Percentiles rank a stretch among this genome's conserved stretches.
Evolutionary conservation across 2,113 vertebrate genomes (phyloP).

Genomic region (Hylia prasina): DNA sequence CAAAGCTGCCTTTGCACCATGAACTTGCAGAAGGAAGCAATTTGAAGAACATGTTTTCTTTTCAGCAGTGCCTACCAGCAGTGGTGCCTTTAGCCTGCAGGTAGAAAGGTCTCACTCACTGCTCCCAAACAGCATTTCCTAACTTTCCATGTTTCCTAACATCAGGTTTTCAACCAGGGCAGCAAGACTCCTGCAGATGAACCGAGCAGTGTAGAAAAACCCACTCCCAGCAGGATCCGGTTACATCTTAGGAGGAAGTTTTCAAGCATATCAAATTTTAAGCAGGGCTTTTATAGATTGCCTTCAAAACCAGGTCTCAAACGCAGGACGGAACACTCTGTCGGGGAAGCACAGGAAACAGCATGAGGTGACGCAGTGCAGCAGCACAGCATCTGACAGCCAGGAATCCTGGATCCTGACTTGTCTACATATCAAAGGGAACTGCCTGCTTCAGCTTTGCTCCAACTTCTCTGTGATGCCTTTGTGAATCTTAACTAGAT

Average conservation of each 20-base stretch:
- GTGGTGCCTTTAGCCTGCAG: neutral
- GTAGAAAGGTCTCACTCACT: neutral
- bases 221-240: neutral
- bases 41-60: neutral
- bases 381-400: neutral
- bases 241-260: neutral
- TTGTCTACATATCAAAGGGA: slow-evolving; percentile 35
- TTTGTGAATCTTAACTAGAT: slow-evolving; percentile 10
- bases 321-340: fast-evolving
- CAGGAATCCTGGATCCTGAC: neutral
- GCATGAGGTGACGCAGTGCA: slow-evolving; percentile 10
- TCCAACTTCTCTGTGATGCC: neutral
- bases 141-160: neutral
- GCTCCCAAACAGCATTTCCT: neutral
- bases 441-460: neutral
- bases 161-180: neutral
- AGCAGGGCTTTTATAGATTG: neutral
- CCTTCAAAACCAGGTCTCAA: neutral
- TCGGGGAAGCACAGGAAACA: neutral
- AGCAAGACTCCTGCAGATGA: fast-evolving
- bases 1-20: neutral
- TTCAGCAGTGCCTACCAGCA: neutral
- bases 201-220: neutral
- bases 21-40: neutral
- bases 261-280: neutral